Evolutionary conservation across 2,797 vertebrate genomes (phyloP), one percentile per base, ranked within the genome.

Genomic region (Kryptopterus vitreolus): DNA sequence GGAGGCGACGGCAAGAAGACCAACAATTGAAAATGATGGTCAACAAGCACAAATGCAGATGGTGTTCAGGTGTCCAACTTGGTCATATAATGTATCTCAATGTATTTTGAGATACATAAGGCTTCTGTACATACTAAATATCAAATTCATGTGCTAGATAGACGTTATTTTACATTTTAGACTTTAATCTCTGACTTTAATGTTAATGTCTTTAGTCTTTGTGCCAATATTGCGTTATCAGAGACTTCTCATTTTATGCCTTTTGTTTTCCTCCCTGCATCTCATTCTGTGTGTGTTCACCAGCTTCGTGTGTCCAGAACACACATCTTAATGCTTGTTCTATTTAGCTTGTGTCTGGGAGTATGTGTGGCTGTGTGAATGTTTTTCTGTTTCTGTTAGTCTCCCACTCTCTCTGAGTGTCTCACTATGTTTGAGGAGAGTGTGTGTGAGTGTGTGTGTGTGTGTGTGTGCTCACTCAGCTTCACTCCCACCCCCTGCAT

Each of bases 401-500:
- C 81, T 62, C 35, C 69, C 69, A 55, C 46, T 72, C 52, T 87
- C 78, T 71, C 26, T 76, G 46, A 82, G 72, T 73, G 55, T 74
- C 46, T 72, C 76, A 33, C 46, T 72, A 61, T 75, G 15, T 81
- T 82, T 77, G 72, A 73, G 84, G 57, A 83, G 77, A 57, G 15
- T 50, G 50, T 1, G 50, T 52, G 50, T 52, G 50, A 15, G 50
- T 52, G 50, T 52, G 50, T 52, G 50, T 52, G 50, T 52, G 15
- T 52, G 50, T 53, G 69, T 73, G 33, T 76, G 43, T 79, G 61
- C 66, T 50, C 83, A 35, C 77, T 69, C 72, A 24, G 24, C 46
- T 70, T 82, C 76, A 57, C 69, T 66, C 50, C 81, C 82, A 69
- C 74, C 62, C 61, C 79, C 59, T 75, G 66, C 59, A 80, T 89